Conservation (phyloP, 23 tunicate genomes). For the Pegea sp. region DNA sequence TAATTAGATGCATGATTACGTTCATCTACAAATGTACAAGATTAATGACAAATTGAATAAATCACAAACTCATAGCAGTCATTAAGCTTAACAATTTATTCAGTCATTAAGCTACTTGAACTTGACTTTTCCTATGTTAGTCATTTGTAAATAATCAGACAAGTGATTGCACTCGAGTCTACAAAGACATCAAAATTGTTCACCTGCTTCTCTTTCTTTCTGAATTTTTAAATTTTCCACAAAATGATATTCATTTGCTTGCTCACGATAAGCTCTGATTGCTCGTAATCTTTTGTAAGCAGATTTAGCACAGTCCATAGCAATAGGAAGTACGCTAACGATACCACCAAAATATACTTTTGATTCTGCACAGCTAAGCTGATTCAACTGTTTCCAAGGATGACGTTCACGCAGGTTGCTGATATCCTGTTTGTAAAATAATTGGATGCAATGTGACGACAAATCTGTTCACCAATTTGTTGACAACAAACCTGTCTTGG, state of each 20-base stretch:
- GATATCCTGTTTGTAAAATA: constrained; percentile 26
- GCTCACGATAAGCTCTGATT: constrained; percentile 33
- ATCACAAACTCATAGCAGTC: too few relatives aligned
- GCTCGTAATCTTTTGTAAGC: constrained; percentile 45
- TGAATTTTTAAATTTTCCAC: neutral
- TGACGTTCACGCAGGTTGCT: constrained; percentile 16
- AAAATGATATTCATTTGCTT: neutral
- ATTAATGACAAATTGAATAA: too few relatives aligned
- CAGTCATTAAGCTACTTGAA: too few relatives aligned
- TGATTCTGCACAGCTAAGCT: constrained; percentile 66
- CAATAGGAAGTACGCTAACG: constrained; percentile 62
- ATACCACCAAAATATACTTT: constrained; percentile 75
- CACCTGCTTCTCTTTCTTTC: neutral
- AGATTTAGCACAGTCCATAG: constrained; percentile 55
- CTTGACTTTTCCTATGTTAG: too few relatives aligned
- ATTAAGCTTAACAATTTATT: too few relatives aligned
- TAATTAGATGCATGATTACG: too few relatives aligned
- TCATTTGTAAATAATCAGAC: too few relatives aligned
- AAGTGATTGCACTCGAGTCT: too few relatives aligned
- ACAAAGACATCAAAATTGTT: too few relatives aligned
- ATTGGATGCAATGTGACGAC: neutral
- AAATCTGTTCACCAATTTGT: neutral
- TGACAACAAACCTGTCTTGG: constrained; percentile 20
- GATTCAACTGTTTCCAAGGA: constrained; percentile 54
- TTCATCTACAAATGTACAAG: too few relatives aligned